phyloP scores from a whole-genome alignment of 2,888 invertebrate species.

The Minunthozetes semirufus region DNA sequence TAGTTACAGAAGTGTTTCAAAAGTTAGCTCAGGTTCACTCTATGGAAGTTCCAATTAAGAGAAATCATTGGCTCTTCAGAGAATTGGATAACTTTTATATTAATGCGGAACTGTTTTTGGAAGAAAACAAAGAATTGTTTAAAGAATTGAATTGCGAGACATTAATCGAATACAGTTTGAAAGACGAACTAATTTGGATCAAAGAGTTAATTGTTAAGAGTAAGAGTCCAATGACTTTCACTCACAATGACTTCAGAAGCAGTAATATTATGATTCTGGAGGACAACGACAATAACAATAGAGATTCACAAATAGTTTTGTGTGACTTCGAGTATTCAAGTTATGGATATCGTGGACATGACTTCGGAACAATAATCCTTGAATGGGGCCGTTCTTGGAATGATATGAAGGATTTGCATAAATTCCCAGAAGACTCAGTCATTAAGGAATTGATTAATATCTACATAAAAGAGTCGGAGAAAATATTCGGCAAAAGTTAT shows the following conservation, averaged over 20 bases:
- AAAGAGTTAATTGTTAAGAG: neutral
- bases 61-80: conserved; percentile 47
- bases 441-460: neutral
- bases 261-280: conserved; percentile 26
- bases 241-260: conserved; percentile 29
- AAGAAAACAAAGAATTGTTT: neutral
- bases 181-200: conserved; percentile 4
- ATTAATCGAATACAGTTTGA: neutral
- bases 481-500: neutral
- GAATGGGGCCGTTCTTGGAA: conserved; percentile 2
- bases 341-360: conserved; percentile 28
- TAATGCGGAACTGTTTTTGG: neutral
- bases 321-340: conserved; percentile 34
- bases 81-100: neutral
- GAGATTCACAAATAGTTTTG: neutral
- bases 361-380: neutral
- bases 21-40: conserved; percentile 87
- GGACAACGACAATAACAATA: neutral
- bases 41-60: conserved; percentile 85
- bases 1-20: conserved; percentile 76
- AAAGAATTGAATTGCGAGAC: conserved; percentile 25
- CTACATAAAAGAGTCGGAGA: conserved; percentile 17
- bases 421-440: neutral
- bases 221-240: conserved; percentile 4
- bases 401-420: neutral